Evolutionary conservation across 37 sponge, comb jelly and placozoan species (phyloP).

Genomic region (Tethya wilhelma): DNA sequence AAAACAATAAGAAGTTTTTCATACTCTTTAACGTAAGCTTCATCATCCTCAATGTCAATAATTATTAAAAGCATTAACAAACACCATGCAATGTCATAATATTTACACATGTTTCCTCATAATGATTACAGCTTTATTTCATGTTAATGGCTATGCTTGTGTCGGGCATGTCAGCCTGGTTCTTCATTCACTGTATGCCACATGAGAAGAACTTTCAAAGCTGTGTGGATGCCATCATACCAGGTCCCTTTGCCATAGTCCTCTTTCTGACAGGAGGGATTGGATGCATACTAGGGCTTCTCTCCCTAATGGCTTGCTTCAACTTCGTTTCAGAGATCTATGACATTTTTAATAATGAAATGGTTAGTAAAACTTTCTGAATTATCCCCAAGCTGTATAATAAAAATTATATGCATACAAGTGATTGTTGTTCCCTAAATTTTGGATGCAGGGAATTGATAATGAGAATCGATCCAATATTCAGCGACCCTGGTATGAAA

Average conservation of each 20-base stretch:
- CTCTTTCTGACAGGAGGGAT: slow-evolving; percentile 85
- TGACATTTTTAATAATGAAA: slow-evolving; percentile 92
- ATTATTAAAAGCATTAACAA: too few relatives aligned
- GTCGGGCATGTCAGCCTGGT: slow-evolving; percentile 50
- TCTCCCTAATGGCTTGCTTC: slow-evolving; percentile 94
- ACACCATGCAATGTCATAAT: too few relatives aligned
- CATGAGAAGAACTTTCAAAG: slow-evolving; percentile 67
- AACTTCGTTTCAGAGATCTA: slow-evolving; percentile 95
- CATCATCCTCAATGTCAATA: too few relatives aligned
- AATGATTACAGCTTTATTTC: slow-evolving; percentile 83
- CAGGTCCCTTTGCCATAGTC: slow-evolving; percentile 85
- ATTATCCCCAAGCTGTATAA: neutral
- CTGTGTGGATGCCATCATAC: slow-evolving; percentile 87
- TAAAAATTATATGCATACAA: neutral
- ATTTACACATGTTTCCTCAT: too few relatives aligned
- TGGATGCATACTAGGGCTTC: slow-evolving; percentile 92
- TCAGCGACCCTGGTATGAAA: slow-evolving; percentile 45
- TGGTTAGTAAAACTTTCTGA: slow-evolving; percentile 62
- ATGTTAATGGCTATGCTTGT: slow-evolving; percentile 78
- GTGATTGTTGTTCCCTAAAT: neutral
- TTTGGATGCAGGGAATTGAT: slow-evolving; percentile 72
- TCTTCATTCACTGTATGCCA: slow-evolving; percentile 78
- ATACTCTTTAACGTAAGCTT: slow-evolving; percentile 92
- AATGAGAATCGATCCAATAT: slow-evolving; percentile 68
- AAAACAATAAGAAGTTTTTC: slow-evolving; percentile 98